Evolutionary conservation across 2,113 vertebrate species (phyloP).

Genomic region (Nesogale talazaci): DNA sequence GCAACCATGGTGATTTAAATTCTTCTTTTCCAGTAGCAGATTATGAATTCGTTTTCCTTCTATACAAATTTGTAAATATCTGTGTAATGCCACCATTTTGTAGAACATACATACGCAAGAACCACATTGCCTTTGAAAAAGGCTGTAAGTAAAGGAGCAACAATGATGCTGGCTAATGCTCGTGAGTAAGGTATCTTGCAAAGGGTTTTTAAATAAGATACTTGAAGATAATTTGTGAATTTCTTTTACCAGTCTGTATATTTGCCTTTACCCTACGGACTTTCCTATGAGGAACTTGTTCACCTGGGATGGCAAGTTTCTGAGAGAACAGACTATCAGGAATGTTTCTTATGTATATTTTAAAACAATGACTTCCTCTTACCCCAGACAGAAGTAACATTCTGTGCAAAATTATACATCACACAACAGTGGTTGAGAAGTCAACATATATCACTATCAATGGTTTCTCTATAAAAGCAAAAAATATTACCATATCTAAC

Average conservation of each 20-base stretch:
- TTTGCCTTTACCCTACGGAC: background rate
- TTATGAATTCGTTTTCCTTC: background rate
- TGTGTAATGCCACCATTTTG: background rate
- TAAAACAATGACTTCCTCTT: constrained; percentile 72
- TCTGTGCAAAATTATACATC: constrained; percentile 61
- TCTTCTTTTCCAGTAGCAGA: background rate
- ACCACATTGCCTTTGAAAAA: background rate
- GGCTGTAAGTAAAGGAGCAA: background rate
- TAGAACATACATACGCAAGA: background rate
- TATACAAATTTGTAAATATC: background rate
- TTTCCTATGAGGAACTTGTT: background rate
- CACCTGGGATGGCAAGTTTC: constrained; percentile 48
- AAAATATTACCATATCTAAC: constrained; percentile 41
- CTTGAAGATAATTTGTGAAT: background rate
- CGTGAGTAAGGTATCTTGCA: background rate
- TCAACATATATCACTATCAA: constrained; percentile 61
- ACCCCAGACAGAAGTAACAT: constrained; percentile 24
- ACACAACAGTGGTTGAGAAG: constrained; percentile 50
- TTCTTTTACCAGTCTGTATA: background rate
- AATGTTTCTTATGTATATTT: constrained; percentile 65
- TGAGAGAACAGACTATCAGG: constrained; percentile 51
- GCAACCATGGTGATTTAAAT: background rate
- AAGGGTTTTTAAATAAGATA: constrained; percentile 15
- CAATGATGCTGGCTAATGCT: background rate
- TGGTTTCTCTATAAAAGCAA: constrained; percentile 37